These are phyloP conservation scores for Spinus olivaceus DNA, from an alignment of 2,797 vertebrate genomes.

Conservation along the genomic window DNA sequence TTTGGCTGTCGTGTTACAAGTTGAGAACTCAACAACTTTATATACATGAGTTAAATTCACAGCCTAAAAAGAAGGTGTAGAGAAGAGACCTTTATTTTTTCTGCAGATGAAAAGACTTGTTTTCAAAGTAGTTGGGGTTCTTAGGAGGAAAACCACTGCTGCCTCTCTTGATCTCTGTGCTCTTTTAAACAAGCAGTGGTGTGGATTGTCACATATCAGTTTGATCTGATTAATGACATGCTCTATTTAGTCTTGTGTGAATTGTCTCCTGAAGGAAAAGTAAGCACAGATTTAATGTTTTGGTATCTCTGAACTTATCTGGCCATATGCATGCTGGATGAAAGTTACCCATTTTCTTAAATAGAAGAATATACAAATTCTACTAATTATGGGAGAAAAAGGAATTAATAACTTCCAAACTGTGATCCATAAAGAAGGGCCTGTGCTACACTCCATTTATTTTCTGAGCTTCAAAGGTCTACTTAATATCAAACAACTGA, in stretches of 20 bases:
- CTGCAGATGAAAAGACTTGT: background rate
- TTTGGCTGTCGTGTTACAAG: background rate
- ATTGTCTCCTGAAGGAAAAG: background rate
- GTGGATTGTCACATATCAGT: background rate
- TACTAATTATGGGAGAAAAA: background rate
- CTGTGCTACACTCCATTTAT: background rate
- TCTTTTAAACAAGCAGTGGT: background rate
- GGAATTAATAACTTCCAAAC: background rate
- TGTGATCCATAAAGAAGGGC: background rate
- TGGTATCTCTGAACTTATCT: background rate
- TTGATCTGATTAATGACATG: background rate
- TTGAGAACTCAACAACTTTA: background rate
- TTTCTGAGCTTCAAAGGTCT: background rate
- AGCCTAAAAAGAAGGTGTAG: background rate
- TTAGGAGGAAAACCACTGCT: background rate
- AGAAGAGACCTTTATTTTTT: background rate
- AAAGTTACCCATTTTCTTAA: background rate
- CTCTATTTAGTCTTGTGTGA: background rate
- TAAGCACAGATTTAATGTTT: background rate
- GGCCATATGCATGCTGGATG: background rate
- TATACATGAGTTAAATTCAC: background rate
- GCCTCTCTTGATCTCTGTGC: background rate
- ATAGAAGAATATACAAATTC: background rate
- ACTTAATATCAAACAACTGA: background rate
- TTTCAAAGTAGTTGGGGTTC: background rate